A percentile compares a stretch with the other conserved stretches of the same genome.
These are phyloP conservation scores for Cottus gobio DNA, from an alignment of 2,113 vertebrate species.

Conservation along the genomic window DNA sequence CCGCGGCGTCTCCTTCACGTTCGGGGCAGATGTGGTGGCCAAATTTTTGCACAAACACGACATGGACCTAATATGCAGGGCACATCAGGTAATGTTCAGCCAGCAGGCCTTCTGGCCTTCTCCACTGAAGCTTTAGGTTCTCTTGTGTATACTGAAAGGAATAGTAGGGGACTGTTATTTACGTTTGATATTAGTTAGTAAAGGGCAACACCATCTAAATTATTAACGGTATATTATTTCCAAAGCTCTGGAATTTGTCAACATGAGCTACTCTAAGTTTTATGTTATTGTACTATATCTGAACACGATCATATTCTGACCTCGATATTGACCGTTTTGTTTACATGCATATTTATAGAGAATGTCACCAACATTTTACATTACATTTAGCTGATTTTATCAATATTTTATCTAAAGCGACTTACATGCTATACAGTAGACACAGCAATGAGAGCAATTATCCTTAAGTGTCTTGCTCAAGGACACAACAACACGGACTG, in stretches of 20 bases:
- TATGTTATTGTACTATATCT: neutral
- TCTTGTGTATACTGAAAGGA: neutral
- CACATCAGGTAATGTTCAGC: conserved; percentile 80
- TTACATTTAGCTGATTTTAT: too few relatives aligned
- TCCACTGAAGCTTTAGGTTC: neutral
- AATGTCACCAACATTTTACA: too few relatives aligned
- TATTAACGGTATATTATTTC: too few relatives aligned
- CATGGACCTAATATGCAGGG: conserved; percentile 89
- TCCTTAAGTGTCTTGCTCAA: too few relatives aligned
- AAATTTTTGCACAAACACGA: conserved; percentile 88
- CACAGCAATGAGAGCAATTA: too few relatives aligned
- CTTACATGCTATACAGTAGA: too few relatives aligned
- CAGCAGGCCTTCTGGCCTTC: neutral
- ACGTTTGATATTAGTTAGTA: neutral
- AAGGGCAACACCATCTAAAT: neutral
- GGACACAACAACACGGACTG: too few relatives aligned
- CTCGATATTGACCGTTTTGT: neutral
- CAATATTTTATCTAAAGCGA: too few relatives aligned
- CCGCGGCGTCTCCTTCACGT: conserved; percentile 86
- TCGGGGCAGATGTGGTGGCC: conserved; percentile 86
- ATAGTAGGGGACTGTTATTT: neutral
- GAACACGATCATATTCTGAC: neutral
- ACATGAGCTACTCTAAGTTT: neutral
- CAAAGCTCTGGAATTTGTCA: neutral
- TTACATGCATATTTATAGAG: neutral